phyloP scores from a whole-genome alignment of 2,113 vertebrate species.

The Candoia aspera region DNA sequence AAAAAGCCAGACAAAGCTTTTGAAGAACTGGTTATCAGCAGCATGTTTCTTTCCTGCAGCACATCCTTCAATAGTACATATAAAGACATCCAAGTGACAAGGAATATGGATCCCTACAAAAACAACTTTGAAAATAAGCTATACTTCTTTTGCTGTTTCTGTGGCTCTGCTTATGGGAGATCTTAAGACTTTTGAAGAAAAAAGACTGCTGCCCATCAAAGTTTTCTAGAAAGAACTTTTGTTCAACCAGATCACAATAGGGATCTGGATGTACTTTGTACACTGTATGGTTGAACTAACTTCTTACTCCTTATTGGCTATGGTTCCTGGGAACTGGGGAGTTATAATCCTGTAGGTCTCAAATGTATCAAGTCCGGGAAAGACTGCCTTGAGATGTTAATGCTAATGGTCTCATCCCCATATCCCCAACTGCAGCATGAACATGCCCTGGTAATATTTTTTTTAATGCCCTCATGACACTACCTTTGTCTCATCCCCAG shows the following conservation, averaged over 20 bases:
- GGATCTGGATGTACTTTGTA: background rate
- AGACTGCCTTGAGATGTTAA: background rate
- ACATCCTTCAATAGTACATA: background rate
- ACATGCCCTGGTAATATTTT: background rate
- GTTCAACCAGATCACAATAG: background rate
- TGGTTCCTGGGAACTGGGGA: background rate
- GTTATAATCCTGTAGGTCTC: background rate
- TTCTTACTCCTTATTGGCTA: background rate
- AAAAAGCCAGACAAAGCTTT: conserved; percentile 36
- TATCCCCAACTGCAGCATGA: background rate
- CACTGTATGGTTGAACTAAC: background rate
- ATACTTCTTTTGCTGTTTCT: background rate
- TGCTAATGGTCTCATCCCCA: background rate
- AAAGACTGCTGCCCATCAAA: background rate
- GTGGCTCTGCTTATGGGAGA: background rate
- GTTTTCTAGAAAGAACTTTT: background rate
- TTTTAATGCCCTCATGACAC: background rate
- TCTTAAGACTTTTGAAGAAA: background rate
- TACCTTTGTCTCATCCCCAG: background rate
- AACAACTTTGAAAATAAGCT: conserved; percentile 33
- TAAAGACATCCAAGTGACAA: conserved; percentile 17
- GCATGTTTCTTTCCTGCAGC: conserved; percentile 1
- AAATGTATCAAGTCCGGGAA: background rate
- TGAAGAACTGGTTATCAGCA: conserved; percentile 31
- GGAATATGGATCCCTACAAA: background rate